Evolutionary conservation across 2,888 invertebrate species (phyloP).

Genomic region (Pyrgus malvae): DNA sequence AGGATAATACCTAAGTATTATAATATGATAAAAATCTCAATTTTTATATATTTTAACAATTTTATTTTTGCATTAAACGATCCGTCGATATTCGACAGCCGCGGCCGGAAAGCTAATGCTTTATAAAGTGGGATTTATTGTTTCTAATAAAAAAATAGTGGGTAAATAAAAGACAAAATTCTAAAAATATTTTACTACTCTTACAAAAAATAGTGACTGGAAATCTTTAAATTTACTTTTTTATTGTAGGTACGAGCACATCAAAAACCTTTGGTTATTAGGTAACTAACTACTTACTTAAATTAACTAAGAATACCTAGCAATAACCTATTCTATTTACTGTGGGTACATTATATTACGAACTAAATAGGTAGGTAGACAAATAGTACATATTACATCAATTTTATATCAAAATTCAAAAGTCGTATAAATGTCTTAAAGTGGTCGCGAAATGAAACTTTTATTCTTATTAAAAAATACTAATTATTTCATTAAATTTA

Average conservation of each 20-base stretch:
- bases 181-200: conserved; percentile 16
- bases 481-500: too few relatives aligned
- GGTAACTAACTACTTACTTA: conserved; percentile 63
- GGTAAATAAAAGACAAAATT: not conserved
- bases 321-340: conserved; percentile 29
- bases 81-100: too few relatives aligned
- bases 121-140: too few relatives aligned
- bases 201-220: conserved; percentile 63
- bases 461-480: too few relatives aligned
- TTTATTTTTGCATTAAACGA: too few relatives aligned
- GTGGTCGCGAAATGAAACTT: too few relatives aligned
- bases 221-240: conserved; percentile 42
- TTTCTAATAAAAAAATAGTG: too few relatives aligned
- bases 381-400: not conserved
- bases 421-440: too few relatives aligned
- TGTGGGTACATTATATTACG: conserved; percentile 13
- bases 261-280: conserved; percentile 74
- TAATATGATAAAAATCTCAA: too few relatives aligned
- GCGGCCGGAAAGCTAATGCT: too few relatives aligned
- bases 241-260: conserved; percentile 37
- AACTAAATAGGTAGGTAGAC: not conserved
- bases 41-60: too few relatives aligned
- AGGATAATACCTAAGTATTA: too few relatives aligned
- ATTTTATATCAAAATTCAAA: not conserved
- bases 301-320: conserved; percentile 26